Percentiles rank a stretch among this genome's conserved stretches.
Evolutionary conservation across 1,140 invertebrate species (phyloP).

Genomic region (Magallana angulata): DNA sequence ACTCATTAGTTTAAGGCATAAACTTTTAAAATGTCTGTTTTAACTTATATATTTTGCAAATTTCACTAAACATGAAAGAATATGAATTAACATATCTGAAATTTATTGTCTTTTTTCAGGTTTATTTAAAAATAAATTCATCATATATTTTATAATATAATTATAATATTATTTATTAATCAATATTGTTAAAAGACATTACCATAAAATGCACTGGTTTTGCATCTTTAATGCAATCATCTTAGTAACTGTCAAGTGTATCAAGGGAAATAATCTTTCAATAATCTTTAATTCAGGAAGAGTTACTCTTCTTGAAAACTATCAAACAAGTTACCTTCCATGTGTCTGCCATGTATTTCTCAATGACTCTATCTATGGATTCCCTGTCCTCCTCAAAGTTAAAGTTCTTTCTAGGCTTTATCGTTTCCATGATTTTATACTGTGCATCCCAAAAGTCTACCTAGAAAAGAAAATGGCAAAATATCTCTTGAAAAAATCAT

Average conservation of each 20-base stretch:
- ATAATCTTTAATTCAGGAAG: not conserved
- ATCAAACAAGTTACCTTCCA: not conserved
- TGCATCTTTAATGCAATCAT: not conserved
- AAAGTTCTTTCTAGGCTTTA: slow-evolving; percentile 2
- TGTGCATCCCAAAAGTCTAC: slow-evolving; percentile 32
- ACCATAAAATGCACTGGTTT: not conserved
- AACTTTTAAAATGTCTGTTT: not conserved
- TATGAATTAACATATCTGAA: not conserved
- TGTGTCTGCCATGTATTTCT: slow-evolving; percentile 19
- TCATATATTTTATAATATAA: no score
- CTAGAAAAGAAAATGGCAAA: not conserved
- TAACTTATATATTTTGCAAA: not conserved
- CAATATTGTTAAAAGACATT: no score
- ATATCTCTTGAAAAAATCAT: not conserved
- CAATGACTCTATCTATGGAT: not conserved
- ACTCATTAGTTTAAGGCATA: slow-evolving; percentile 77
- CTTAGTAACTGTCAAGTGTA: no score
- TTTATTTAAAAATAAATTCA: no score
- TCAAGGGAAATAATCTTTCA: no score
- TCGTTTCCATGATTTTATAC: slow-evolving; percentile 2
- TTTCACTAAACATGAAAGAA: not conserved
- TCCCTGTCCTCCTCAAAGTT: not conserved
- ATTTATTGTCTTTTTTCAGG: not conserved
- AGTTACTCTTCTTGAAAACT: not conserved
- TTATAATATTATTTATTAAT: no score